Conservation (phyloP, 2,113 vertebrate genomes). For the Rhizomys pruinosus region DNA sequence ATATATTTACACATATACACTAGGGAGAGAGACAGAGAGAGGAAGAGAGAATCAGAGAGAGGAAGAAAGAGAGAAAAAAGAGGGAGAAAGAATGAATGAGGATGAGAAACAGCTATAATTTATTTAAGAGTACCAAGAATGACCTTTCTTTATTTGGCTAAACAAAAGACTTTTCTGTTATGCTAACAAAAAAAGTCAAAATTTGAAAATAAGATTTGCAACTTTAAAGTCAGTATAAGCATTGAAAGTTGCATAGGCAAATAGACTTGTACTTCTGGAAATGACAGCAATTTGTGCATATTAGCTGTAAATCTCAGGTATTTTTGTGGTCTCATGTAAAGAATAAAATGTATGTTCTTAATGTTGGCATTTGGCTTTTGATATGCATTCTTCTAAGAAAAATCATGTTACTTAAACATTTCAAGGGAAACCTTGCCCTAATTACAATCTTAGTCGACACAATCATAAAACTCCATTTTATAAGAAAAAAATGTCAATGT, state of each 20-base stretch:
- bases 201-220: background rate
- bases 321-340: constrained; percentile 1
- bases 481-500: constrained; percentile 3
- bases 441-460: constrained; percentile 15
- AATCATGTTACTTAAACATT: constrained; percentile 42
- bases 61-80: no score
- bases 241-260: background rate
- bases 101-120: background rate
- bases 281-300: constrained; percentile 22
- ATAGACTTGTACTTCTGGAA: constrained; percentile 50
- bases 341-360: background rate
- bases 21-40: background rate
- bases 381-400: constrained; percentile 27
- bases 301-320: constrained; percentile 27
- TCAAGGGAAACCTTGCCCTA: background rate
- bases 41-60: background rate
- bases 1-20: background rate
- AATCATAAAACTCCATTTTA: background rate
- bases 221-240: constrained; percentile 58
- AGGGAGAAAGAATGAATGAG: background rate
- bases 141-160: background rate
- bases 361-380: constrained; percentile 33
- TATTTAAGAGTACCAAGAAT: constrained; percentile 11
- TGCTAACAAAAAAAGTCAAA: background rate
- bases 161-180: constrained; percentile 24